A percentile compares a stretch with the other conserved stretches of the same genome.
phyloP scores from a whole-genome alignment of 2,113 vertebrate genomes.

The Tonatia bakeri region DNA sequence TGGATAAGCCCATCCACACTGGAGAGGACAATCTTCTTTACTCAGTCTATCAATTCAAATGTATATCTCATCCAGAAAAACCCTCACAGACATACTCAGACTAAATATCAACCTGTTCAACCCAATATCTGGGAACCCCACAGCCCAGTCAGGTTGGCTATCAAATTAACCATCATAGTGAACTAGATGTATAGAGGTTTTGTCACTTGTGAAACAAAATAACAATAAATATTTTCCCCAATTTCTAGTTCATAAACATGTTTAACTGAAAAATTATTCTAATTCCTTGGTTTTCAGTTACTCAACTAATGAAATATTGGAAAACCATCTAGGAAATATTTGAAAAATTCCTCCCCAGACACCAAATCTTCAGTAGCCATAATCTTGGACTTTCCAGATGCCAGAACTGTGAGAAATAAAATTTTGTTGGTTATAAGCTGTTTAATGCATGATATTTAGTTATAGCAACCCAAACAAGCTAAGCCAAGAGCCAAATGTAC shows the following conservation, averaged over 20 bases:
- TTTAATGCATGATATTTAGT: not conserved
- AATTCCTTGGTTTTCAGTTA: not conserved
- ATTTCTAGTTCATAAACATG: not conserved
- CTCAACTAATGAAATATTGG: not conserved
- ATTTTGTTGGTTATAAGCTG: not conserved
- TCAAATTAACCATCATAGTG: not conserved
- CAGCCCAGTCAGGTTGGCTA: not conserved
- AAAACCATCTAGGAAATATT: not conserved
- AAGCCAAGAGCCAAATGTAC: not conserved
- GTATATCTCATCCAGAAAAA: too few species aligned
- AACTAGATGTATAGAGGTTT: not conserved
- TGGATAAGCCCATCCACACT: too few species aligned
- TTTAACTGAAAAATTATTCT: not conserved
- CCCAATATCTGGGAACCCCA: not conserved
- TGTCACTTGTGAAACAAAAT: not conserved
- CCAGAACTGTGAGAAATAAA: too few species aligned
- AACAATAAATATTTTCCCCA: not conserved
- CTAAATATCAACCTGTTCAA: too few species aligned
- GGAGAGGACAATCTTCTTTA: too few species aligned
- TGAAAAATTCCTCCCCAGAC: not conserved
- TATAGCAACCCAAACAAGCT: not conserved
- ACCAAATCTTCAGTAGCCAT: not conserved
- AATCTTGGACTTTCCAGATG: too few species aligned
- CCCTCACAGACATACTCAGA: too few species aligned
- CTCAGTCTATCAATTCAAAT: too few species aligned